Evolutionary conservation across 1,140 invertebrate genomes (phyloP).

Genomic region (Cydia splendana): DNA sequence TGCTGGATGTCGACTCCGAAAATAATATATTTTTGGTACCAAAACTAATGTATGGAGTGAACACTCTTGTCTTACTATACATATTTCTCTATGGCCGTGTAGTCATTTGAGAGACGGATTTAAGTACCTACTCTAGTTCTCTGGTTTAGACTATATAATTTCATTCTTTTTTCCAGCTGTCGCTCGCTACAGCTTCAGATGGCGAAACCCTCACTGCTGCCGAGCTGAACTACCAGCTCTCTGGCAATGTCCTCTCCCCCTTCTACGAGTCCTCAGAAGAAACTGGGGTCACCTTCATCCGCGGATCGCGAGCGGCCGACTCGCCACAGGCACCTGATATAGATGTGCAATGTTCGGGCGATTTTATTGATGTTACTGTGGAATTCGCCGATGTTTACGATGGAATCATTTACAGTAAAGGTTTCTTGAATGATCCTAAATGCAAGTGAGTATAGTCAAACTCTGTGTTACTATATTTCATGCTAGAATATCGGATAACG

Average conservation of each 20-base stretch:
- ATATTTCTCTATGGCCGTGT: no score
- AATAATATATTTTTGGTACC: no score
- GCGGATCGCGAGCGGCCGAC: constrained; percentile 66
- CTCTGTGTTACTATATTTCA: no score
- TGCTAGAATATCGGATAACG: no score
- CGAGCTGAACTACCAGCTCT: constrained; percentile 69
- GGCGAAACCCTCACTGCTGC: constrained; percentile 68
- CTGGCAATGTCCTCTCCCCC: constrained; percentile 65
- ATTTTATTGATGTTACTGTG: constrained; percentile 83
- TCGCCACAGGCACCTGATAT: constrained; percentile 73
- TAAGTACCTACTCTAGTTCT: no score
- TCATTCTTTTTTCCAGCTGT: constrained; percentile 63
- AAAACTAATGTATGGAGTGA: no score
- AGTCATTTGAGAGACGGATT: no score
- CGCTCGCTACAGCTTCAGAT: constrained; percentile 76
- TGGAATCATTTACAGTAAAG: constrained; percentile 88
- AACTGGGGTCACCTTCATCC: constrained; percentile 69
- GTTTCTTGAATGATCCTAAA: constrained; percentile 83
- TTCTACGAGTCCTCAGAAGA: constrained; percentile 71
- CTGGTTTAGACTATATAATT: no score
- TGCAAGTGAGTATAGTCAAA: constrained; percentile 80
- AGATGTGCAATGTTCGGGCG: constrained; percentile 83
- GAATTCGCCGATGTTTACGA: constrained; percentile 84
- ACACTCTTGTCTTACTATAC: no score
- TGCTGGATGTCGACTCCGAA: no score